These are phyloP conservation scores for Australoheros scitulus DNA, from an alignment of 2,113 vertebrate genomes.

Conservation along the genomic window DNA sequence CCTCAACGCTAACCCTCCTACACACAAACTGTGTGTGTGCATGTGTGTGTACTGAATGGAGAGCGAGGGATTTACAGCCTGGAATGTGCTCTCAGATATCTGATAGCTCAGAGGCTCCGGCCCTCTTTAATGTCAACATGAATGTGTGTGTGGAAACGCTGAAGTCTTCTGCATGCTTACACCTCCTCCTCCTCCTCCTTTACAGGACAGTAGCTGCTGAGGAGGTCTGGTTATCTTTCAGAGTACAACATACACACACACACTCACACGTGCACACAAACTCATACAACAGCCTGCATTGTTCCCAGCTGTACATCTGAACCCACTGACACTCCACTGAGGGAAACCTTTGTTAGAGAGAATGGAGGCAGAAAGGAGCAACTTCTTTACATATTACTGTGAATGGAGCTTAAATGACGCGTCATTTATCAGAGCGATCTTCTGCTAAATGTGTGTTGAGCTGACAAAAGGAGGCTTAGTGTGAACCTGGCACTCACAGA, in stretches of 20 bases:
- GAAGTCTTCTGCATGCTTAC: conserved; percentile 6
- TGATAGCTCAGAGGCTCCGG: conserved; percentile 27
- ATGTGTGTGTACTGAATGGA: neutral
- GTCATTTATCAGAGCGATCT: conserved; percentile 6
- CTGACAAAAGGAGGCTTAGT: neutral
- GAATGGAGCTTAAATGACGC: neutral
- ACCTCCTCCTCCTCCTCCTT: neutral
- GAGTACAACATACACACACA: neutral
- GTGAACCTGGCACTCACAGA: neutral
- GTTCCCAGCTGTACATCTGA: conserved; percentile 14
- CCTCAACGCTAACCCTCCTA: neutral
- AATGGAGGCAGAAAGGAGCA: neutral
- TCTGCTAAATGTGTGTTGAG: neutral
- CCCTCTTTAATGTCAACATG: neutral
- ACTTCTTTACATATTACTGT: neutral
- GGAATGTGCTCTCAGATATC: conserved; percentile 61
- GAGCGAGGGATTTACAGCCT: neutral
- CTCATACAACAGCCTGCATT: conserved; percentile 20
- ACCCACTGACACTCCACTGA: conserved; percentile 20
- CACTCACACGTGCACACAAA: neutral
- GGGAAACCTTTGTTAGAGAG: conserved; percentile 3
- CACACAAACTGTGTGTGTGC: neutral
- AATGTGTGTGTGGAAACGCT: neutral
- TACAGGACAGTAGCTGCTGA: neutral
- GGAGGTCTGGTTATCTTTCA: conserved; percentile 11